Evolutionary conservation across 2,888 invertebrate species (phyloP).

Genomic region (Cephus rjabovi): DNA sequence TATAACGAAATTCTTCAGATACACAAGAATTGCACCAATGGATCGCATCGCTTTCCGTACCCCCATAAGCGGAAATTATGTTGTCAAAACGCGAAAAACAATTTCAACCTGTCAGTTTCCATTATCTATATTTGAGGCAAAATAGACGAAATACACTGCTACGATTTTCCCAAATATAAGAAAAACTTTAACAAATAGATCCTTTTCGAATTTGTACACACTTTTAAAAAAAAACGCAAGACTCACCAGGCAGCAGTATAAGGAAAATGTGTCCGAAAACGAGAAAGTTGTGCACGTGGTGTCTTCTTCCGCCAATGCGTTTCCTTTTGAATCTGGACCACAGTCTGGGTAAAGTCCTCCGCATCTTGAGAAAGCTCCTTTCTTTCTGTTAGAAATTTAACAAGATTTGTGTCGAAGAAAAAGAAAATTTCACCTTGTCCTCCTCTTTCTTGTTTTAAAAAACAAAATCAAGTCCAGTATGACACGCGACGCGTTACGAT

Average conservation of each 20-base stretch:
- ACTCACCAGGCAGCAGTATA: constrained; percentile 41
- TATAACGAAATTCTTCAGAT: not conserved
- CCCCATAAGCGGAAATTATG: not conserved
- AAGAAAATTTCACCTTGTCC: constrained; percentile 3
- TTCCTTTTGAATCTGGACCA: constrained; percentile 29
- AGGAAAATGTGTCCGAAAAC: constrained; percentile 41
- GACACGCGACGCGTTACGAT: not conserved
- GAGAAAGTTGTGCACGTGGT: constrained; percentile 47
- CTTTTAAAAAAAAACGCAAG: not conserved
- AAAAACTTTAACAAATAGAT: not conserved
- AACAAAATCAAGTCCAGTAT: constrained; percentile 35
- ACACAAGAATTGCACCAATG: not conserved
- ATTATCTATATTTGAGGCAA: not conserved
- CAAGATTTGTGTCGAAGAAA: not conserved
- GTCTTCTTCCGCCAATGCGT: constrained; percentile 31
- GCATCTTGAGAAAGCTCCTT: constrained; percentile 4
- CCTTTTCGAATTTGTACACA: not conserved
- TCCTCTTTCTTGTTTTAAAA: constrained; percentile 30
- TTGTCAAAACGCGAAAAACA: not conserved
- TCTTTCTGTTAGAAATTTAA: not conserved
- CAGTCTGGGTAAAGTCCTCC: constrained; percentile 36
- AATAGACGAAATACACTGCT: not conserved
- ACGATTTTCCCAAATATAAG: not conserved
- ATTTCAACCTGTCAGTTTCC: not conserved
- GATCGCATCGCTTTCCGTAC: not conserved